Percentiles rank a stretch among this genome's conserved stretches.
Conservation (phyloP, 2,888 invertebrate genomes). For the Rhagium mordax region DNA sequence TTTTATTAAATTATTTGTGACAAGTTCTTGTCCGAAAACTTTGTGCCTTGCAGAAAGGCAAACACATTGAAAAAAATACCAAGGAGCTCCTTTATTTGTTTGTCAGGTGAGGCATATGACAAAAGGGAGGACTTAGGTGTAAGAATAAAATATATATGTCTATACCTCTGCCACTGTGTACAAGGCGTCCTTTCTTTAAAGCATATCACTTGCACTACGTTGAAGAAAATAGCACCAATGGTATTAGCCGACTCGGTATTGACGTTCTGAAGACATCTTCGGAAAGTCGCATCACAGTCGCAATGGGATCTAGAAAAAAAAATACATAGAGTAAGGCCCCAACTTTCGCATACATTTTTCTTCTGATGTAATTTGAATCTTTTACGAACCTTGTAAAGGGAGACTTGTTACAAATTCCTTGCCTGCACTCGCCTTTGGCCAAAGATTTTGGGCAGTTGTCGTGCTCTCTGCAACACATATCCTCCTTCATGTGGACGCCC, state of each 20-base stretch:
- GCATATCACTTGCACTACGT: slow-evolving; percentile 82
- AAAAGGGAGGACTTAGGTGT: no score
- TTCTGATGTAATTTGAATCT: no score
- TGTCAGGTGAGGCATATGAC: no score
- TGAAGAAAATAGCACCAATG: slow-evolving; percentile 83
- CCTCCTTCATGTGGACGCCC: slow-evolving; percentile 77
- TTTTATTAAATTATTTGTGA: no score
- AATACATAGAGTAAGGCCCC: not conserved
- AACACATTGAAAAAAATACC: no score
- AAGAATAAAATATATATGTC: no score
- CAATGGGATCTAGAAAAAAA: slow-evolving; percentile 76
- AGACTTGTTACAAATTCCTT: slow-evolving; percentile 79
- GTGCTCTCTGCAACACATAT: slow-evolving; percentile 82
- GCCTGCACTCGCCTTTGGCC: slow-evolving; percentile 74
- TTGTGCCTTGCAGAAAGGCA: no score
- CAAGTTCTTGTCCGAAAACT: no score
- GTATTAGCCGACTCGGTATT: slow-evolving; percentile 81
- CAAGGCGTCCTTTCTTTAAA: slow-evolving; percentile 79
- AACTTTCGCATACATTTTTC: no score
- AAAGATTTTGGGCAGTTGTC: slow-evolving; percentile 80
- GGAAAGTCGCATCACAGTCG: slow-evolving; percentile 81
- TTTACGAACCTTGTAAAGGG: slow-evolving; percentile 74
- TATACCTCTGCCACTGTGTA: slow-evolving; percentile 76
- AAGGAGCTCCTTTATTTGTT: no score
- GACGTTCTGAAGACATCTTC: slow-evolving; percentile 78